Base-by-base conservation (phyloP, 2,888 invertebrate genomes). In the Baronia brevicornis region DNA sequence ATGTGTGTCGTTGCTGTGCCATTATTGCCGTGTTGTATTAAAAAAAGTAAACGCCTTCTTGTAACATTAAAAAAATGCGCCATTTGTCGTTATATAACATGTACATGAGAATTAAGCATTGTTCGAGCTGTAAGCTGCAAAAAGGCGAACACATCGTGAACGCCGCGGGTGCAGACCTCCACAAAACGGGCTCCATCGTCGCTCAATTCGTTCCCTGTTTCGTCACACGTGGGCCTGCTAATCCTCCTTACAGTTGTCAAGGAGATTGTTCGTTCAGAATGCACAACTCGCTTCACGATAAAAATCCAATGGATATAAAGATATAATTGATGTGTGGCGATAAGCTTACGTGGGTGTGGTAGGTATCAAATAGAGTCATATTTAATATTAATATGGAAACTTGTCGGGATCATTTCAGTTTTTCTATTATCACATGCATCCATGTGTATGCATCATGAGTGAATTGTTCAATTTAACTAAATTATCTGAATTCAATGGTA, bases 161-260 rank as follows among this genome's bases (percentile, higher is more conserved):
- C 54, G 71, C 80, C 67, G 54, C 57, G 51, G 73, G 78, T 77
- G 68, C 52, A 59, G 56, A 51, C 51, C 60, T 60, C 54, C 46
- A 56, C 60, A 64, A 63, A 62, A 65, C 62, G 68, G 61, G 53
- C 54, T n/a, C n/a, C n/a, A n/a, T n/a, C 52, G 43, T 36, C 36
- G 50, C 64, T 65, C 82, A 72, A 80, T 82, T 79, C 69, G 73
- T 69, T 68, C 59, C 60, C 57, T 54, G 70, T 82, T 78, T 31
- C 8, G 18, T 11, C 13, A 70, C 62, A 48, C 54, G 53, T 50
- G 50, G 58, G 47, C 43, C 50, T 36, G 40, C 38, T 72, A 73
- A 77, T 77, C 71, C 58, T 44, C 46, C 44, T 49, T 39, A 53
- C 51, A 61, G 64, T 60, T 47, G 49, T 55, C 61, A 63, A 65